Base-by-base conservation (phyloP, 1,140 invertebrate genomes). In the Carposina sasakii region DNA sequence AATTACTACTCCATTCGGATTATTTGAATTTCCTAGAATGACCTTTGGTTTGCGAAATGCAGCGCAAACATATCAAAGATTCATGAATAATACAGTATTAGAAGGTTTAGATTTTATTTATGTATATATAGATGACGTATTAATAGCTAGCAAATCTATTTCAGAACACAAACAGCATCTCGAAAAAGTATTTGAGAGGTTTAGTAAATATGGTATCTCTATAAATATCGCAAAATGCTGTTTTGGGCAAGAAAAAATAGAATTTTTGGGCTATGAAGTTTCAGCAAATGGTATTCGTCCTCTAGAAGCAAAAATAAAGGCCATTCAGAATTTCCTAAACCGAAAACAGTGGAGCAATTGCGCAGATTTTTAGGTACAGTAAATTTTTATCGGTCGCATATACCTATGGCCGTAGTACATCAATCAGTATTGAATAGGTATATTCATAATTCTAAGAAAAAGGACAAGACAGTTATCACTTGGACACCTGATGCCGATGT, bases 21-120 rank as follows among this genome's bases (percentile, higher is more conserved):
- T 82, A 0, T 85, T 68, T 33, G 71, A 81, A 48, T 84, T 73
- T 52, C n/a, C 53, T 1, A 28, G 52, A 8, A 74, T 87, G 65
- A 48, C 49, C n/a, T 86, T 87, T 48, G 85, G 87, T 13, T 63
- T 87, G 20, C 47, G 56, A 13, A 86, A 85, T 56, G 84, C 83
- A 10, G 72, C 71, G 3, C 72, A 85, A 21, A 82, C 76, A 2
- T 89, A 88, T 53, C 82, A 88, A 60, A 45, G 87, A n/a, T 74
- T 83, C 16, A 87, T 88, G 48, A 86, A 20, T n/a, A 3, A 16
- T 54, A 26, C 70, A 13, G 65, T 87, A 2, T 56, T 87, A 1
- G 4, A 56, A 30, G 81, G 62, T 17, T 37, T 37, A 37, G 31
- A 33, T 8, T 33, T 33, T 13, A 4, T 33, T 8, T 33, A n/a